Base-by-base conservation (phyloP, 2,888 invertebrate species). In the Carcina quercana region DNA sequence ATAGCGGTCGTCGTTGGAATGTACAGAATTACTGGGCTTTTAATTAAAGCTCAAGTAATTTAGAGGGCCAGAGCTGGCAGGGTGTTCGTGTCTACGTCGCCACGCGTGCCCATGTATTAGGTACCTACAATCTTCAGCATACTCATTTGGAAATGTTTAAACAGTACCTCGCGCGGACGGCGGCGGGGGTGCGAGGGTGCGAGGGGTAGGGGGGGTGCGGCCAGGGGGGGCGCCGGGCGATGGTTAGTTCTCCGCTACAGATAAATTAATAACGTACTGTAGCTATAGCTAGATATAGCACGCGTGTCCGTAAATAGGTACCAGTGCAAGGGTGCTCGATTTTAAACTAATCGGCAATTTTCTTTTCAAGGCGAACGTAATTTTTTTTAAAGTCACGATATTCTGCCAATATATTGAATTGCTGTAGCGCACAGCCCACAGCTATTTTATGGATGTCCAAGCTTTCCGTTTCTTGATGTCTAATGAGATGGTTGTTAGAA, bases 121-220 rank as follows among this genome's bases (percentile, higher is more conserved):
- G 66, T 58, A 68, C n/a, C n/a, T n/a, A n/a, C 64, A 73, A 69
- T 74, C 71, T 74, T 73, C 72, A 76, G 82, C 80, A 80, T 78
- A 79, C 80, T 78, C 80, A 74, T 79, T 83, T 79, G 67, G 82
- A 72, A 74, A 75, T 79, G 79, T 80, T 82, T 79, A 78, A 82
- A 78, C 76, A 72, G 65, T 51, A 47, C 47, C 43, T 37, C 27
- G 38, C 37, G 14, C 14, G 28, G 40, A 40, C 44, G 37, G 47
- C 60, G 58, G 52, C 51, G 54, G 53, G 40, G 60, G 25, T 11
- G 10, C 38, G 46, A 34, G 48, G 59, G n/a, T n/a, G n/a, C n/a
- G n/a, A 12, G 43, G 38, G 40, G 49, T 47, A 47, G 40, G 39
- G 47, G 35, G 47, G 59, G 39, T 46, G 35, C 47, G 59, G 24